Evolutionary conservation across 2,113 vertebrate species (phyloP).

Genomic region (Leucopsar rothschildi): DNA sequence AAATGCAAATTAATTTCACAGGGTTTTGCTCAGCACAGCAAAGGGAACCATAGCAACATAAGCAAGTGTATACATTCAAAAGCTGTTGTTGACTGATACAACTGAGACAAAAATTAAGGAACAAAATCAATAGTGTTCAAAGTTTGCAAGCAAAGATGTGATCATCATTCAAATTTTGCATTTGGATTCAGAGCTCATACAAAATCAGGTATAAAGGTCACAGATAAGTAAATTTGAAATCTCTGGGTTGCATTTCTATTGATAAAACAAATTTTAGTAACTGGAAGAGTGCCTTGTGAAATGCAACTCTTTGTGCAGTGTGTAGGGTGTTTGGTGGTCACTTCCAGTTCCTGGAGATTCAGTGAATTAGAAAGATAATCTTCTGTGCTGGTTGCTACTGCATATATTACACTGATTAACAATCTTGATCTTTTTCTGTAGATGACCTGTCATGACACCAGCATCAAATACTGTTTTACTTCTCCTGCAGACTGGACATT

Average conservation of each 20-base stretch:
- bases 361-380: neutral
- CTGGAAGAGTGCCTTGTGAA: neutral
- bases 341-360: neutral
- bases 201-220: neutral
- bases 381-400: neutral
- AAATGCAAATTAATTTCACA: slow-evolving; percentile 28
- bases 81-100: neutral
- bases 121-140: neutral
- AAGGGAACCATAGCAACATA: slow-evolving; percentile 40
- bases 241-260: neutral
- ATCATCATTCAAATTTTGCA: neutral
- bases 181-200: neutral
- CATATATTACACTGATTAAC: neutral
- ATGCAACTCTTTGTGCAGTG: neutral
- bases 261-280: neutral
- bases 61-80: neutral
- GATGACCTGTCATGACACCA: neutral
- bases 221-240: neutral
- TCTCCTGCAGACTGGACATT: neutral
- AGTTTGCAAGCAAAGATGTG: neutral
- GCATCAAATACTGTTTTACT: neutral
- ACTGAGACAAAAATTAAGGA: neutral
- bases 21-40: slow-evolving; percentile 12
- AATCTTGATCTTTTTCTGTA: neutral
- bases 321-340: neutral